A percentile compares a stretch with the other conserved stretches of the same genome.
These are phyloP conservation scores for Danio kyathit DNA, from an alignment of 2,797 vertebrate genomes.

Conservation along the genomic window DNA sequence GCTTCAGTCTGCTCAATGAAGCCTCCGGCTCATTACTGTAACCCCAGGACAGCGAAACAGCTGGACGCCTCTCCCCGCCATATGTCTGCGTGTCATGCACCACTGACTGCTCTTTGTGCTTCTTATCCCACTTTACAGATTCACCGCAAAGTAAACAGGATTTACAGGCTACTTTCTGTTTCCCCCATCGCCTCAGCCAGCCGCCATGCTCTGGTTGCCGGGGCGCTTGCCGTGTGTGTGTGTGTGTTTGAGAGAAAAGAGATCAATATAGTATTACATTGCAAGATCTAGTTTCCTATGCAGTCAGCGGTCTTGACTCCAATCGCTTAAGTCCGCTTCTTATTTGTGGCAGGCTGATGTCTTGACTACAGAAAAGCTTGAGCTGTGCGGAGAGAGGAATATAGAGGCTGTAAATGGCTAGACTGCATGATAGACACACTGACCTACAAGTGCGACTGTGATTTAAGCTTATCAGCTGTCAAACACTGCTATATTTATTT, in stretches of 20 bases:
- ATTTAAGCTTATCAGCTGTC: conserved; percentile 49
- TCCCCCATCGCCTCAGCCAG: conserved; percentile 18
- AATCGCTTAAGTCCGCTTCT: conserved; percentile 21
- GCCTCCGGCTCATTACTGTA: conserved; percentile 64
- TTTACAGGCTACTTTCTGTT: conserved; percentile 47
- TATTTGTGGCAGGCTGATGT: conserved; percentile 35
- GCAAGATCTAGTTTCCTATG: conserved; percentile 52
- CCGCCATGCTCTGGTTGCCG: conserved; percentile 36
- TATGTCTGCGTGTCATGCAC: conserved; percentile 63
- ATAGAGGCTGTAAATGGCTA: not conserved
- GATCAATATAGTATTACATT: conserved; percentile 51
- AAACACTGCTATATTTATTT: conserved; percentile 50
- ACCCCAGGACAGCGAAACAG: conserved; percentile 64
- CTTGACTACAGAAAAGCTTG: conserved; percentile 34
- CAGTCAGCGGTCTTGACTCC: conserved; percentile 38
- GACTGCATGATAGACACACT: conserved; percentile 15
- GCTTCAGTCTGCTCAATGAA: conserved; percentile 59
- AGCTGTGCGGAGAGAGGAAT: not conserved
- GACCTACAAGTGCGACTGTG: conserved; percentile 15
- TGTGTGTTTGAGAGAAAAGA: conserved; percentile 28
- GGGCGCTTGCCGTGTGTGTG: conserved; percentile 12
- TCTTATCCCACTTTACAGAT: conserved; percentile 63
- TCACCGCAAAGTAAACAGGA: conserved; percentile 56
- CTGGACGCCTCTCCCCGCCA: conserved; percentile 62
- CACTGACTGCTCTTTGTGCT: conserved; percentile 57